Base-by-base conservation (phyloP, 2,888 invertebrate species). In the Leucania comma region DNA sequence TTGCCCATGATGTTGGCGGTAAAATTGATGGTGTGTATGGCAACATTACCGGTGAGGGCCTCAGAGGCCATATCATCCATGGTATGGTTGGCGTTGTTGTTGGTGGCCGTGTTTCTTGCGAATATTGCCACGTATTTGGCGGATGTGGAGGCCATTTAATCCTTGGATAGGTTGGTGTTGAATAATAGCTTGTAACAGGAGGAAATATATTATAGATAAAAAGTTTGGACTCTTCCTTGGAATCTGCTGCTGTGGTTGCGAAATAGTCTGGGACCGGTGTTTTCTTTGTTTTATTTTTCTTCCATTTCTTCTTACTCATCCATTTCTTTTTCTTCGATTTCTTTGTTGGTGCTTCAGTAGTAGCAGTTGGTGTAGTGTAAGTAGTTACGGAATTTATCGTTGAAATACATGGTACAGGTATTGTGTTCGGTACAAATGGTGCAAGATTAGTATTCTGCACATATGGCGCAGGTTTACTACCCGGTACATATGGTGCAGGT, bases 61-160 rank as follows among this genome's bases (percentile, higher is more conserved):
- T 1, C 20, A 20, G 20, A 62, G 3, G 2, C 51, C 70, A 26
- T 71, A 42, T 22, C 26, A 9, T 24, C 69, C 62, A 69, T n/a
- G 29, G 17, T 29, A 26, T 32, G 24, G 32, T 61, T 26, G 56
- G 54, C 5, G 56, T 32, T 20, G 48, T 60, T 50, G 59, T 57
- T 35, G 60, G n/a, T 6, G 38, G 22, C 17, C 26, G 32, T 0
- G 35, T 64, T 26, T 20, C 4, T 50, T 0, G n/a, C n/a, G 46
- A n/a, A 17, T 48, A 8, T n/a, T 20, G 1, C 46, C 46, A 48
- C 9, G 17, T 54, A 24, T 35, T 32, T 71, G 17, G 6, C 1
- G 35, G 17, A 22, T 61, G 17, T 8, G 20, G 29, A 26, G 35
- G 24, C 32, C 62, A 62, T 35, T 14, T n/a, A 24, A 58, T 20